These are phyloP conservation scores for Oophaga sylvatica DNA, from an alignment of 2,797 vertebrate genomes.

Conservation along the genomic window DNA sequence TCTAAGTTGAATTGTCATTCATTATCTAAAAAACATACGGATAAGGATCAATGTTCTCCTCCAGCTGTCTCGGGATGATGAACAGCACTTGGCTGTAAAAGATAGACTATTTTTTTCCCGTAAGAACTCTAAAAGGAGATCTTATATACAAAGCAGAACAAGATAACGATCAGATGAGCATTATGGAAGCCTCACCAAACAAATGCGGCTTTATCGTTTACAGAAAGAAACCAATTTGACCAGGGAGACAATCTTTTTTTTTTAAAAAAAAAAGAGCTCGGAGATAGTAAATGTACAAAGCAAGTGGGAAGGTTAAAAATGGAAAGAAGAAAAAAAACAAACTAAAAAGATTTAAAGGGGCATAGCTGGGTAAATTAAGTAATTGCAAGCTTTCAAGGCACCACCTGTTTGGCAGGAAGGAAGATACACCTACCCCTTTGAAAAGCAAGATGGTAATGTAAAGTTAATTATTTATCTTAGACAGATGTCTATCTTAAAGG, in stretches of 20 bases:
- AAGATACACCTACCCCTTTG: neutral
- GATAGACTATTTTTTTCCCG: conserved; percentile 1
- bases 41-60: conserved; percentile 41
- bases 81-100: conserved; percentile 26
- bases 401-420: neutral
- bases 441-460: too few species aligned
- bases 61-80: conserved; percentile 25
- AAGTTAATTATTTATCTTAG: too few species aligned
- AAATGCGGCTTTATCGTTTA: conserved; percentile 1
- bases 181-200: neutral
- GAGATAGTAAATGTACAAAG: neutral
- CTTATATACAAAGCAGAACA: neutral
- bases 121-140: neutral
- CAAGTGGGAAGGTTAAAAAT: neutral
- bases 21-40: conserved; percentile 53
- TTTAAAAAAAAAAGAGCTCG: neutral
- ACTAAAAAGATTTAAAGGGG: neutral
- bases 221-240: conserved; percentile 6
- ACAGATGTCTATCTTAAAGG: too few species aligned
- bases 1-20: conserved; percentile 39
- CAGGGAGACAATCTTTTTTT: neutral
- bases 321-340: neutral
- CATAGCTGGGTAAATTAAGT: neutral
- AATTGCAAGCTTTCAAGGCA: neutral
- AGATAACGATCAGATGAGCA: conserved; percentile 20